A percentile compares a stretch with the other conserved stretches of the same genome.
Evolutionary conservation across 2,113 vertebrate genomes (phyloP).

Genomic region (Pitta sordida): DNA sequence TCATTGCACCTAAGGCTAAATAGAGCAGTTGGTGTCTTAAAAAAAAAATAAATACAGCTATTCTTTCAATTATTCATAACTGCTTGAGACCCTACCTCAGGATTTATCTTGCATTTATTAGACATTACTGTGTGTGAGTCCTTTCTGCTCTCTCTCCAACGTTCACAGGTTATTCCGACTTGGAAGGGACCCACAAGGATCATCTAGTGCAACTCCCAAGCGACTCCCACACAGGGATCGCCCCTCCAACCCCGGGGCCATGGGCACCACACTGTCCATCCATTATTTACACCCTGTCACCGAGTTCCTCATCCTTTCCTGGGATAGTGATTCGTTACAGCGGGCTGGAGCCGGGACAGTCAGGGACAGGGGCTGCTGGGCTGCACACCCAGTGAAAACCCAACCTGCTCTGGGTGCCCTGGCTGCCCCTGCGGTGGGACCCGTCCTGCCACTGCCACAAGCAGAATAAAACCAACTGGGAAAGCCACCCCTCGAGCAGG

Average conservation of each 20-base stretch:
- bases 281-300: too few species aligned
- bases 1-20: not conserved
- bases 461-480: accelerated
- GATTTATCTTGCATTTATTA: not conserved
- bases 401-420: not conserved
- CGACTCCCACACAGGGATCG: too few species aligned
- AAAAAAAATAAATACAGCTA: too few species aligned
- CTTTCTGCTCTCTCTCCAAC: not conserved
- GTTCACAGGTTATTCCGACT: too few species aligned
- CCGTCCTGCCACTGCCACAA: not conserved
- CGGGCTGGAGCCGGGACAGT: not conserved
- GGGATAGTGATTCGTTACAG: not conserved
- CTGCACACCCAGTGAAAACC: not conserved
- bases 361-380: not conserved
- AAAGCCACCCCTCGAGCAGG: not conserved
- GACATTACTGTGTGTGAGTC: not conserved
- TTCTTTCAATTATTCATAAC: not conserved
- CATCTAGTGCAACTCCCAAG: too few species aligned
- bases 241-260: too few species aligned
- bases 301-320: too few species aligned
- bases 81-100: not conserved
- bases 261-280: too few species aligned
- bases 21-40: accelerated
- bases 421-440: not conserved
- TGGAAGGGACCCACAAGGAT: too few species aligned